Evolutionary conservation across 2,113 vertebrate species (phyloP), one percentile per base, ranked within the genome.

Genomic region (Thomomys bottae): DNA sequence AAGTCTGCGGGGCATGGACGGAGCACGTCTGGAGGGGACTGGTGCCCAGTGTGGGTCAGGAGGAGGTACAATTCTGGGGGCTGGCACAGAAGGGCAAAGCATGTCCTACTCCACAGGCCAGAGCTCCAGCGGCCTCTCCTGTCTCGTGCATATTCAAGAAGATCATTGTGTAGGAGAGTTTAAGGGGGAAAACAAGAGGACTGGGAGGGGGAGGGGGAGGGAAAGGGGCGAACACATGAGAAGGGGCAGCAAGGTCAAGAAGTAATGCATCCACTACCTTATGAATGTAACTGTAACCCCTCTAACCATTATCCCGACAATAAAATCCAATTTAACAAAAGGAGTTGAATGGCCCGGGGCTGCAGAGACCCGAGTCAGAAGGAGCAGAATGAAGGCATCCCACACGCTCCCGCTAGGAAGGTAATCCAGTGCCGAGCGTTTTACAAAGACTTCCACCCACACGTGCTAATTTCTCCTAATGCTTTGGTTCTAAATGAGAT

Each of bases 121-220:
- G 26, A 0, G 12, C 17, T 10, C n/a, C 67, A 8, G 2, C 32
- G 1, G n/a, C 2, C 1, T 5, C 8, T 21, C 7, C 24, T 0
- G 2, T n/a, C 49, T 76, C 40, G n/a, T 20, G 28, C 18, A 6
- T 3, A 2, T 11, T 23, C 30, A 23, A 49, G 70, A 79, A 90
- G 40, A 63, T 81, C 17, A 15, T 71, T 71, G 57, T 61, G 2
- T 11, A 4, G 4, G 20, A n/a, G n/a, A 32, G 49, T 8, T 3
- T 8, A 15, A 15, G 26, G 14, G 4, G n/a, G n/a, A n/a, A n/a
- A n/a, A n/a, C n/a, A n/a, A n/a, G n/a, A n/a, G n/a, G n/a, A n/a
- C n/a, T n/a, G n/a, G n/a, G n/a, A n/a, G n/a, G n/a, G n/a, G n/a
- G n/a, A n/a, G n/a, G n/a, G n/a, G n/a, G n/a, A n/a, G n/a, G n/a